Base-by-base conservation (phyloP, 2,888 invertebrate genomes). In the Brassicogethes aeneus region DNA sequence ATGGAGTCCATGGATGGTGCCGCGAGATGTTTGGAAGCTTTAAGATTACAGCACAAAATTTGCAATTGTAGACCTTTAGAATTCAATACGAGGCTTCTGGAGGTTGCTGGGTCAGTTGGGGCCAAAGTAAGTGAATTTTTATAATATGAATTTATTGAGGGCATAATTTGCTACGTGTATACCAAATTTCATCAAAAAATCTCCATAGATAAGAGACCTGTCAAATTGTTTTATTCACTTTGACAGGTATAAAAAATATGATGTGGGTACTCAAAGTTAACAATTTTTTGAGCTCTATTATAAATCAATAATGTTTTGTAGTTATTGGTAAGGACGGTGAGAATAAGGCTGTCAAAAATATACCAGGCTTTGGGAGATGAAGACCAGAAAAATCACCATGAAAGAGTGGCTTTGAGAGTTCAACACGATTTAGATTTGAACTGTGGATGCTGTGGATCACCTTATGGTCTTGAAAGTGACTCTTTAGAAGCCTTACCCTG, bases 1-100 rank as follows among this genome's bases (percentile, higher is more conserved):
- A 88, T 90, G 87, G 87, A 89, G 56, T 88, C 88, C 0, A 88
- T 89, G 87, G 89, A 89, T 55, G 89, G 88, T 1, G 87, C 85
- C 0, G 89, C 88, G 0, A 71, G 86, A 34, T 89, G 88, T 54
- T 68, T 88, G 29, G 88, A 88, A 58, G 83, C 83, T 0, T 65
- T 89, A 17, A 70, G 86, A 50, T 66, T 83, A 3, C 85, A 89
- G 58, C 85, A 85, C 57, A 82, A 87, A 61, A 89, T 90, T 56
- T 89, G 89, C 67, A 88, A 89, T 67, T 90, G 89, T 63, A 74
- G 88, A 42, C 89, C 89, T 1, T 66, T 89, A 44, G 89, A 89
- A 65, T 89, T 89, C 64, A 89, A 90, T 65, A 87, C 87, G 1
- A 73, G 88, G 44, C 67, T 89, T 14, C 67, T 89, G 48, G 89